Conservation (phyloP, 2,888 invertebrate species). For the Agrotis puta region DNA sequence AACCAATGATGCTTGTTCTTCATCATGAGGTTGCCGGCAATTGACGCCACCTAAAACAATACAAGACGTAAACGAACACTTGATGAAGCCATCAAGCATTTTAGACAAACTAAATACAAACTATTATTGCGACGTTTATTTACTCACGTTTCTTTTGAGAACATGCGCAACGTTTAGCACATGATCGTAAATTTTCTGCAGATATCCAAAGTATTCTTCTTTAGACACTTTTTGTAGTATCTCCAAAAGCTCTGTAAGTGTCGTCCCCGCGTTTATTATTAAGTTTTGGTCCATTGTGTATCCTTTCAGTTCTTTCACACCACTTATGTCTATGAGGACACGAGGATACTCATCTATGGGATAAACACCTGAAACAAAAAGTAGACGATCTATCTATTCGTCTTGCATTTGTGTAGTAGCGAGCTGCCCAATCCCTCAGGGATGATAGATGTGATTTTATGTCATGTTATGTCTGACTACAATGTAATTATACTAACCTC, state of each 20-base stretch:
- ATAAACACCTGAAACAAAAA: slow-evolving; percentile 77
- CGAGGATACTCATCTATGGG: slow-evolving; percentile 78
- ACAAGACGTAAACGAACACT: neutral
- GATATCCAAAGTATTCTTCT: slow-evolving; percentile 89
- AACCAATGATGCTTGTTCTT: slow-evolving; percentile 93
- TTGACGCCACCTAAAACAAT: slow-evolving; percentile 90
- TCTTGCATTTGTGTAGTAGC: neutral
- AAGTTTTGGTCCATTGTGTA: slow-evolving; percentile 81
- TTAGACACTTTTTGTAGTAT: slow-evolving; percentile 76
- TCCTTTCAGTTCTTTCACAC: slow-evolving; percentile 89
- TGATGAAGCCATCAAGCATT: too few relatives aligned
- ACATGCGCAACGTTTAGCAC: slow-evolving; percentile 93
- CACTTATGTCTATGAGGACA: slow-evolving; percentile 92
- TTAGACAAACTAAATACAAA: too few relatives aligned
- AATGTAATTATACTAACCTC: slow-evolving; percentile 88
- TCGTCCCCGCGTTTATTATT: slow-evolving; percentile 90
- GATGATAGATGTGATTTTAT: too few relatives aligned
- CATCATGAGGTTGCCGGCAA: slow-evolving; percentile 93
- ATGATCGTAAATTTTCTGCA: slow-evolving; percentile 91
- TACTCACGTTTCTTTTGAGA: slow-evolving; percentile 93
- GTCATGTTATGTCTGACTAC: too few relatives aligned
- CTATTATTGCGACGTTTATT: neutral
- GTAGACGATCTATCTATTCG: neutral
- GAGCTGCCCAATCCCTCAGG: neutral
- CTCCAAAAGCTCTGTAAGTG: slow-evolving; percentile 88